Conservation (phyloP, 2,797 vertebrate genomes). For the Merluccius polli region DNA sequence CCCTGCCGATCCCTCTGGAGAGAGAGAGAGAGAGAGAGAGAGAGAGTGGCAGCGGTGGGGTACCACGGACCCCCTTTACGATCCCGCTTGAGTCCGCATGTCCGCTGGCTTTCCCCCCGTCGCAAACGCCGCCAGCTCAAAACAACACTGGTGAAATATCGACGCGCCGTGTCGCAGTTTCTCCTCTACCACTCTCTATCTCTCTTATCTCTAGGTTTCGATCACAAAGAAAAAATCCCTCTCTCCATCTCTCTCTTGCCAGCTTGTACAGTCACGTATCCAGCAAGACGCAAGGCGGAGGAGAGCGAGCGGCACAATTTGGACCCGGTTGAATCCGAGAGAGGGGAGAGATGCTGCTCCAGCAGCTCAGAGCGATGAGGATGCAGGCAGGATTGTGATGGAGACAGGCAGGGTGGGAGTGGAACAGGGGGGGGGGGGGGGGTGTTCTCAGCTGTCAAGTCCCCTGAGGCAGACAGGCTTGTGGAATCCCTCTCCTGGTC, state of each 20-base stretch:
- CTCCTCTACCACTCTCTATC: conserved; percentile 17
- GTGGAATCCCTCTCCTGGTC: conserved; percentile 36
- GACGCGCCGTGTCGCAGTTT: conserved; percentile 17
- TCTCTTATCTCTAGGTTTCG: conserved; percentile 6
- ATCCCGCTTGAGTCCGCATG: neutral
- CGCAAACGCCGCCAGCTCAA: no score
- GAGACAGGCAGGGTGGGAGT: conserved; percentile 42
- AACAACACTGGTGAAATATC: neutral
- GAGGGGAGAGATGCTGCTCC: neutral
- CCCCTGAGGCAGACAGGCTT: conserved; percentile 51
- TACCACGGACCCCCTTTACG: neutral
- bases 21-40: neutral
- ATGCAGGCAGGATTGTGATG: neutral
- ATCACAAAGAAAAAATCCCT: neutral
- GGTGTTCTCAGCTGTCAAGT: conserved; percentile 43
- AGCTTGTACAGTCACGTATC: conserved; percentile 35
- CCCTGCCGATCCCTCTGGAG: conserved; percentile 8
- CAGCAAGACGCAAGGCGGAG: conserved; percentile 16
- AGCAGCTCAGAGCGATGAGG: neutral
- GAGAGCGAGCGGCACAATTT: conserved; percentile 44
- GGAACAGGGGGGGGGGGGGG: conserved; percentile 25
- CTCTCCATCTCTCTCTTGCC: conserved; percentile 25
- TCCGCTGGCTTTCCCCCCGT: no score
- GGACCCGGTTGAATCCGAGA: neutral
- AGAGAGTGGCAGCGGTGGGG: no score